A percentile compares a stretch with the other conserved stretches of the same genome.
Conservation (phyloP, 2,888 invertebrate genomes). For the Lepidochitona cinerea region DNA sequence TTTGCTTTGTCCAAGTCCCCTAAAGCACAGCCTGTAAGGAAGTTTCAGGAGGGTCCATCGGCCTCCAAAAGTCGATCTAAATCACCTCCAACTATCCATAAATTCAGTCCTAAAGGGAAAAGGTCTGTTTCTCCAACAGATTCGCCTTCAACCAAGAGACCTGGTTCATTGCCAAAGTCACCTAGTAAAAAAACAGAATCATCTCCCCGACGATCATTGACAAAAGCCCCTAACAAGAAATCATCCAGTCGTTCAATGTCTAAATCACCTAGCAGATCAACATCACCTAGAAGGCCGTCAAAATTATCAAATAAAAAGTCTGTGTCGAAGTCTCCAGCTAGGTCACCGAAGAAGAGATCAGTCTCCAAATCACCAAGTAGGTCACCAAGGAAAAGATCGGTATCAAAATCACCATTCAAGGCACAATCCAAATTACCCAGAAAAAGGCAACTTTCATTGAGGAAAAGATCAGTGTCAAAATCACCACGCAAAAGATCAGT, state of each 20-base stretch:
- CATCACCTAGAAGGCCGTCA: conserved; percentile 28
- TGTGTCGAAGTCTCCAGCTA: conserved; percentile 8
- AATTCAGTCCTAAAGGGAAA: neutral
- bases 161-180: neutral
- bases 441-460: conserved; percentile 6
- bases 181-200: neutral
- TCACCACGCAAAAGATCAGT: conserved; percentile 20
- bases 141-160: neutral
- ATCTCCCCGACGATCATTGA: neutral
- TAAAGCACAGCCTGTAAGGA: no score
- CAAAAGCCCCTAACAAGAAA: no score
- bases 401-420: conserved; percentile 14
- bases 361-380: neutral
- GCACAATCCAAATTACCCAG: conserved; percentile 18
- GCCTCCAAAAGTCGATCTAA: no score
- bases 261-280: conserved; percentile 27
- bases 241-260: conserved; percentile 29
- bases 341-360: conserved; percentile 32
- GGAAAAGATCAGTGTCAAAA: neutral
- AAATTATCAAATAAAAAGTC: conserved; percentile 22
- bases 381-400: neutral
- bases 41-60: no score
- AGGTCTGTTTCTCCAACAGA: neutral
- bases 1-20: no score
- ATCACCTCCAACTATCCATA: neutral